These are phyloP conservation scores for Noturus placidus DNA, from an alignment of 2,113 vertebrate species.

Conservation along the genomic window DNA sequence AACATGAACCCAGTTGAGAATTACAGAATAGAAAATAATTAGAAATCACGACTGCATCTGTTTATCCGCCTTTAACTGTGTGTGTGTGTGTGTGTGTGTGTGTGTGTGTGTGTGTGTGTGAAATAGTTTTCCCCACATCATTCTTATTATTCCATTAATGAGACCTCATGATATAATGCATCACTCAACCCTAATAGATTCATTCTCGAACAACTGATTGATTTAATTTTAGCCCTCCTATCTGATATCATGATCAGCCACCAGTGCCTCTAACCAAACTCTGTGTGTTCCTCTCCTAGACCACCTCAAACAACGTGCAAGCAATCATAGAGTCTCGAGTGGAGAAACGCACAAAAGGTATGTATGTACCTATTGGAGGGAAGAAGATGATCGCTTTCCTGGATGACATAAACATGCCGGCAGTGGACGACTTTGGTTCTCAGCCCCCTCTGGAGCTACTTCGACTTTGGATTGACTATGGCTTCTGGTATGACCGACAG, in stretches of 20 bases:
- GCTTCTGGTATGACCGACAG: conserved; percentile 85
- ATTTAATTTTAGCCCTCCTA: neutral
- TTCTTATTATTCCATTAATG: neutral
- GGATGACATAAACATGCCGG: conserved; percentile 89
- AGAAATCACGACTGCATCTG: neutral
- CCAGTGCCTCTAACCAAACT: neutral
- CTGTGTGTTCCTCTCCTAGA: conserved; percentile 64
- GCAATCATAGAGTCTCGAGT: conserved; percentile 81
- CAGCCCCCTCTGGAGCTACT: conserved; percentile 87
- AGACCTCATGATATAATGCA: neutral
- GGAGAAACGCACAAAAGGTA: conserved; percentile 84
- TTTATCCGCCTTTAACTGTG: neutral
- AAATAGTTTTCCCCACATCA: neutral
- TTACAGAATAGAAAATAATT: neutral
- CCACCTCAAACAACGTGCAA: conserved; percentile 82
- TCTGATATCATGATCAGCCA: neutral
- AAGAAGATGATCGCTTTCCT: conserved; percentile 83
- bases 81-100: conserved; percentile 2
- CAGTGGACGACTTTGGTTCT: conserved; percentile 81
- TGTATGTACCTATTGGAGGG: conserved; percentile 81
- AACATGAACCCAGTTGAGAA: neutral
- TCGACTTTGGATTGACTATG: conserved; percentile 85
- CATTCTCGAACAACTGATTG: neutral
- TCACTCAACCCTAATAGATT: neutral
- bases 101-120: neutral